A percentile compares a stretch with the other conserved stretches of the same genome.
Evolutionary conservation across 2,797 vertebrate genomes (phyloP).

Genomic region (Pipistrellus pygmaeus): DNA sequence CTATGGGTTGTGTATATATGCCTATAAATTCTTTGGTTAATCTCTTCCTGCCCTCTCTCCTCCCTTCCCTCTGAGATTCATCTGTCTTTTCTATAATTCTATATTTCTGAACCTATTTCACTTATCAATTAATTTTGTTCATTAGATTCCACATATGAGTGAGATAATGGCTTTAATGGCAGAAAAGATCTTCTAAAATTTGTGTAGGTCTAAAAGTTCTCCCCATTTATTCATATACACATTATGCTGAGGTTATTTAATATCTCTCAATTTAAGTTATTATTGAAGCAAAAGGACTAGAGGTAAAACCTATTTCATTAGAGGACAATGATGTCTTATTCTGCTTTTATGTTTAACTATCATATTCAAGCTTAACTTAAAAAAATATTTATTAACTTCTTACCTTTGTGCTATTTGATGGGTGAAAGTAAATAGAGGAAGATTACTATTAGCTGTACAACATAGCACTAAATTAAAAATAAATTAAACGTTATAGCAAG

Average conservation of each 20-base stretch:
- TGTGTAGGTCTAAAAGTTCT: not conserved
- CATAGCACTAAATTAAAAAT: not conserved
- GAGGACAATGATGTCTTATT: not conserved
- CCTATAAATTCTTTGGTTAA: not conserved
- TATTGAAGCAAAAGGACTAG: not conserved
- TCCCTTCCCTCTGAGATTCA: not conserved
- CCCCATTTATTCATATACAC: not conserved
- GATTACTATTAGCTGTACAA: not conserved
- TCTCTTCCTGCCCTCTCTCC: not conserved
- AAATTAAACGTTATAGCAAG: not conserved
- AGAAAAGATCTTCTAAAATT: not conserved
- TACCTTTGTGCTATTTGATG: not conserved
- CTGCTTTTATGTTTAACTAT: conserved; percentile 30
- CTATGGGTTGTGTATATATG: not conserved
- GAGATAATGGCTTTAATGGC: not conserved
- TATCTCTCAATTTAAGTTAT: not conserved
- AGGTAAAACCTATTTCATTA: not conserved
- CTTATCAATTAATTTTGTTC: not conserved
- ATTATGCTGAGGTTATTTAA: not conserved
- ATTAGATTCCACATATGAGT: not conserved
- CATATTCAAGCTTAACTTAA: not conserved
- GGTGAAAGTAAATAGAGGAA: not conserved
- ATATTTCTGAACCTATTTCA: not conserved
- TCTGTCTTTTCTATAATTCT: not conserved
- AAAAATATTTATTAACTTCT: not conserved